A percentile compares a stretch with the other conserved stretches of the same genome.
phyloP scores from a whole-genome alignment of 2,888 invertebrate species.

The Tuberolachnus salignus region DNA sequence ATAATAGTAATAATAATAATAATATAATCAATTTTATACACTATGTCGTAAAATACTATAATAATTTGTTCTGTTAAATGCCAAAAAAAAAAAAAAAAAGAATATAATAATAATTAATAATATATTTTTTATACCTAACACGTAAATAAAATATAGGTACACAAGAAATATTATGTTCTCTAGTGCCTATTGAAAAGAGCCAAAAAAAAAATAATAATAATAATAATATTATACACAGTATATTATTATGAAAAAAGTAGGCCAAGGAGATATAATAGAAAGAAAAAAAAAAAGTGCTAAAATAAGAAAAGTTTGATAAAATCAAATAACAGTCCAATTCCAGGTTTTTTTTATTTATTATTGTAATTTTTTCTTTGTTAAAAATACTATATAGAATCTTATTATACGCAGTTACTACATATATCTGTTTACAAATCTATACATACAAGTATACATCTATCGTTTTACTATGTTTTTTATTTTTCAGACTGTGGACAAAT shows the following conservation, averaged over 20 bases:
- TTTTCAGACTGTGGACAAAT: too few species aligned
- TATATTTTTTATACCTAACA: not conserved
- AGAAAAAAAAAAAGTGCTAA: not conserved
- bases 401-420: too few species aligned
- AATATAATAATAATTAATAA: too few species aligned
- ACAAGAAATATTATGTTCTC: too few species aligned
- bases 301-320: not conserved
- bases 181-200: not conserved
- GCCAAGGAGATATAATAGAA: constrained; percentile 28
- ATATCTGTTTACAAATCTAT: too few species aligned
- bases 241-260: constrained; percentile 9
- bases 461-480: too few species aligned
- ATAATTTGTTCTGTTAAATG: constrained; percentile 20
- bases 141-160: too few species aligned
- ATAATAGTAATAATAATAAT: not conserved
- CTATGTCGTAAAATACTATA: constrained; percentile 28
- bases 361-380: not conserved
- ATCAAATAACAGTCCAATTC: not conserved
- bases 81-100: constrained; percentile 18
- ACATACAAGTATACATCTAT: too few species aligned
- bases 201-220: too few species aligned
- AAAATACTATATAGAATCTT: too few species aligned
- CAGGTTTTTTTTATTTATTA: not conserved
- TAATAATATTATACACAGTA: not conserved
- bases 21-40: constrained; percentile 21